Base-by-base conservation (phyloP, 2,113 vertebrate genomes). In the Myocastor coypus region DNA sequence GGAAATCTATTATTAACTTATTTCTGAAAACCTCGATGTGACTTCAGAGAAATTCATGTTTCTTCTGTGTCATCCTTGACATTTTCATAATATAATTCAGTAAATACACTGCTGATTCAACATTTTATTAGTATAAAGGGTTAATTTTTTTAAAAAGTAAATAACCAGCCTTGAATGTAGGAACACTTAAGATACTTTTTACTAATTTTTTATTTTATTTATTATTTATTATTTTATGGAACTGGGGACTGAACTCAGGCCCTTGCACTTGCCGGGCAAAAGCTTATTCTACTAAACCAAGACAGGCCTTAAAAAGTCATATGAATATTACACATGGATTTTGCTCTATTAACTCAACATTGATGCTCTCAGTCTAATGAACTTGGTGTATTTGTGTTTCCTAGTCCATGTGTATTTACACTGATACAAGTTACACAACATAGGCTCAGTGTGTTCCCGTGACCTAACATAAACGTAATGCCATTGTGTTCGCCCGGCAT, bases 301-400 rank as follows among this genome's bases (percentile, higher is more conserved):
- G 26, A 85, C 0, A 68, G 13, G 82, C 3, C 13, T 73, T 89
- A 37, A 20, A n/a, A 12, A 61, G 0, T 1, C 77, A 50, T 16
- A 10, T 64, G 8, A 75, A 42, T 75, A 85, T 37, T 73, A 13
- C 32, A 24, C 40, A 63, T 52, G 30, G 32, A 83, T 68, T 96
- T 86, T 61, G 30, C 96, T 97, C 32, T 83, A 82, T 19, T n/a
- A 86, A 59, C 19, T 73, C 66, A 87, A 52, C 30, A 20, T 71
- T 92, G n/a, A 69, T 59, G 73, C 68, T 63, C 50, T 10, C 4
- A 52, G 59, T 66, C 87, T 46, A 59, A 69, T 24, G 40, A n/a
- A 61, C 32, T 81, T 5, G 8, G 2, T 78, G 4, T 91, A 19
- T 7, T 83, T 87, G 20, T 63, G 28, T 80, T 96, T 90, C 17